Percentiles rank a stretch among this genome's conserved stretches.
Conservation (phyloP, 2,888 invertebrate species). For the Uropetala carovei region DNA sequence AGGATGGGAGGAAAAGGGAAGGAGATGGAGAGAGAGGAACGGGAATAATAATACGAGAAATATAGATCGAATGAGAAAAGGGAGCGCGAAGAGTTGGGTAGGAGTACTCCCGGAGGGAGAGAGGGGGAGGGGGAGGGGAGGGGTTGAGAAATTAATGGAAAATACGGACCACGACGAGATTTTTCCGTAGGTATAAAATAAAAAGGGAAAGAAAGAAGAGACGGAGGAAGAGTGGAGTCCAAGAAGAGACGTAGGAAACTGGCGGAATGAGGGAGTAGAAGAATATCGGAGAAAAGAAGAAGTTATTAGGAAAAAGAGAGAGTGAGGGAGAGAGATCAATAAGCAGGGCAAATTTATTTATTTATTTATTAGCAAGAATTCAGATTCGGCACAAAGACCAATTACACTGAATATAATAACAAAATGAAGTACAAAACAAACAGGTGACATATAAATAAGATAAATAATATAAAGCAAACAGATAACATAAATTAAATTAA, state of each 20-base stretch:
- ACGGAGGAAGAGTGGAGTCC: not conserved
- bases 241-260: not conserved
- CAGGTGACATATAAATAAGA: too few relatives aligned
- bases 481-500: too few relatives aligned
- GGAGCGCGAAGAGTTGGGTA: not conserved
- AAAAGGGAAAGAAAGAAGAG: not conserved
- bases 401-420: too few relatives aligned
- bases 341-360: too few relatives aligned
- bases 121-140: constrained; percentile 7
- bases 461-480: too few relatives aligned
- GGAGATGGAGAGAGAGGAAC: not conserved
- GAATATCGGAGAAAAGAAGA: not conserved
- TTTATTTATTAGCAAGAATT: too few relatives aligned
- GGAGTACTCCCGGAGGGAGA: not conserved
- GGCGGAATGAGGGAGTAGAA: not conserved
- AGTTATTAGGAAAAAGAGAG: not conserved
- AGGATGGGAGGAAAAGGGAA: not conserved
- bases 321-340: too few relatives aligned
- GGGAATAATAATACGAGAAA: not conserved
- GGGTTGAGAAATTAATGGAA: not conserved
- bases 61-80: constrained; percentile 1
- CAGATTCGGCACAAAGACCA: too few relatives aligned
- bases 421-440: too few relatives aligned
- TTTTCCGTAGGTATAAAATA: not conserved
- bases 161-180: not conserved